Conservation (phyloP, 2,113 vertebrate genomes). For the Plestiodon gilberti region DNA sequence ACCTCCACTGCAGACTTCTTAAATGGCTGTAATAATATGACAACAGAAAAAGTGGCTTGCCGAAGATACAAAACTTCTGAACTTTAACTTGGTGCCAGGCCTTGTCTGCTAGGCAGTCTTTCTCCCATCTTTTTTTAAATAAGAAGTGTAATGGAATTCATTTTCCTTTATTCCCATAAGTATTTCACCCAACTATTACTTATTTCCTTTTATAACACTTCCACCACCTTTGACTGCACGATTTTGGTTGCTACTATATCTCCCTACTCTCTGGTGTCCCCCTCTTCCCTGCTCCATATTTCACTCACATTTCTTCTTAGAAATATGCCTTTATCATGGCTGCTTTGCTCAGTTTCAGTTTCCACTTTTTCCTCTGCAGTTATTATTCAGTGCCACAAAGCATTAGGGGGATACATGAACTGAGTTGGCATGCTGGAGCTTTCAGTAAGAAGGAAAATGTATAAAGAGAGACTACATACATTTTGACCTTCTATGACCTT, state of each 20-base stretch:
- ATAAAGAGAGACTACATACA: neutral
- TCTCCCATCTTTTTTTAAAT: neutral
- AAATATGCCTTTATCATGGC: neutral
- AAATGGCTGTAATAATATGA: neutral
- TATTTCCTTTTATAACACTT: neutral
- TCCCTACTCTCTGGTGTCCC: neutral
- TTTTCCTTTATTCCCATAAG: neutral
- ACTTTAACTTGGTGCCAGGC: neutral
- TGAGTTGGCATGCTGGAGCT: neutral
- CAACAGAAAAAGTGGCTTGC: neutral
- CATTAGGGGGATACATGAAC: neutral
- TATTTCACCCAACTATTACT: neutral
- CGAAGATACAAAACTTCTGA: neutral
- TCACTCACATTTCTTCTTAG: neutral
- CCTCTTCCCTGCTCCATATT: neutral
- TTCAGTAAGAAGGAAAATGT: neutral
- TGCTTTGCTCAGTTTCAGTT: neutral
- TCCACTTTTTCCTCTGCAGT: neutral
- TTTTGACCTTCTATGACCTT: neutral
- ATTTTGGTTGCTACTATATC: neutral
- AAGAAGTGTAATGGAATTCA: neutral
- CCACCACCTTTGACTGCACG: neutral
- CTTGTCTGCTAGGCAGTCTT: neutral
- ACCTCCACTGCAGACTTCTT: neutral
- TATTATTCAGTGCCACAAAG: constrained; percentile 28